phyloP scores from a whole-genome alignment of 2,888 invertebrate genomes.

The Apoda limacodes region DNA sequence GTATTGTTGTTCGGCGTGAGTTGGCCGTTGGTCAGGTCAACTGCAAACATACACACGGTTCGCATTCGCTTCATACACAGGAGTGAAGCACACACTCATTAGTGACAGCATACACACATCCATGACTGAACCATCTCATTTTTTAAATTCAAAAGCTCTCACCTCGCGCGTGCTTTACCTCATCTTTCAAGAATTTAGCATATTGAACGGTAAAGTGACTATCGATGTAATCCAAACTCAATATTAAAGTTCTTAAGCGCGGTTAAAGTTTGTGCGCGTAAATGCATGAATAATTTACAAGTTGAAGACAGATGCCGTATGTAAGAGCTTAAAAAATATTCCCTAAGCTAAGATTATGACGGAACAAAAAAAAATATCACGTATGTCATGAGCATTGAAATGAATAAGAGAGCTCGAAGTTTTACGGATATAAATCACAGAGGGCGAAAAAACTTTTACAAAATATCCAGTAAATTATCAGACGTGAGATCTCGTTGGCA shows the following conservation, averaged over 20 bases:
- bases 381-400: conserved; percentile 69
- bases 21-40: conserved; percentile 96
- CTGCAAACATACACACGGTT: conserved; percentile 81
- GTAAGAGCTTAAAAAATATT: too few species aligned
- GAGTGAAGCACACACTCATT: conserved; percentile 47
- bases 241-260: conserved; percentile 46
- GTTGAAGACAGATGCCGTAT: conserved; percentile 53
- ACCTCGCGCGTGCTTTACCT: conserved; percentile 10
- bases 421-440: conserved; percentile 68
- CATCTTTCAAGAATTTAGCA: conserved; percentile 18
- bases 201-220: conserved; percentile 53
- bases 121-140: conserved; percentile 66
- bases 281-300: conserved; percentile 65
- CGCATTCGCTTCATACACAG: conserved; percentile 65
- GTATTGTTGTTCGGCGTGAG: conserved; percentile 97
- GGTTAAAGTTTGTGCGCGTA: conserved; percentile 55
- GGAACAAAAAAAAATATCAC: conserved; percentile 62
- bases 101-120: conserved; percentile 44
- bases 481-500: conserved; percentile 67
- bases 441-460: conserved; percentile 69
- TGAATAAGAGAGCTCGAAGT: conserved; percentile 68
- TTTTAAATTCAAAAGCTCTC: conserved; percentile 29
- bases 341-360: conserved; percentile 53
- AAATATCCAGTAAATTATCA: conserved; percentile 71
- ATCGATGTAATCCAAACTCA: conserved; percentile 53